phyloP scores from a whole-genome alignment of 1,140 invertebrate species.

The Zaprionus nigranus region DNA sequence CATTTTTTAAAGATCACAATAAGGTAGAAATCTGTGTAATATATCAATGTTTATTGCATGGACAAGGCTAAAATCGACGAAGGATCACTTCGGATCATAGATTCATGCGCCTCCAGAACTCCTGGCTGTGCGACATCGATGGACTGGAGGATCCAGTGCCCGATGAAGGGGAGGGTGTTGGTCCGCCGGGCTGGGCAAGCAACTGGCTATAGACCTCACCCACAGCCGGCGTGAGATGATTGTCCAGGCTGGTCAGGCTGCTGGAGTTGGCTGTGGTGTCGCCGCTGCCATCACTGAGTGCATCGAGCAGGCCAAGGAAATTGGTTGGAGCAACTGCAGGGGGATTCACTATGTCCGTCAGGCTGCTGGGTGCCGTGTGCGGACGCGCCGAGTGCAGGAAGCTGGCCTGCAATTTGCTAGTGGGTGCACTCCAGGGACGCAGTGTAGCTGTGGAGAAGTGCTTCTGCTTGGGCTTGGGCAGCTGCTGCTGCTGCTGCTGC shows the following conservation, averaged over 20 bases:
- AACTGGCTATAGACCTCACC: constrained; percentile 23
- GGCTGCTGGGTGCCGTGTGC: constrained; percentile 57
- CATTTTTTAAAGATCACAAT: too few relatives aligned
- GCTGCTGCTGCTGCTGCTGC: neutral
- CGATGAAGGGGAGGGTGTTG: neutral
- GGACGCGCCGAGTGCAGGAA: constrained; percentile 18
- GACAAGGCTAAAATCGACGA: neutral
- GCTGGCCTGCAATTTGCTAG: neutral
- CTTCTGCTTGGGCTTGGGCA: neutral
- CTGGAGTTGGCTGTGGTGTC: constrained; percentile 22
- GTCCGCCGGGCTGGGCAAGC: neutral
- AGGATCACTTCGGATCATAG: constrained; percentile 26
- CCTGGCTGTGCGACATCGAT: constrained; percentile 41
- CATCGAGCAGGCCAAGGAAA: constrained; percentile 10
- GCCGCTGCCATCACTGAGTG: constrained; percentile 22
- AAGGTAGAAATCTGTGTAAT: neutral
- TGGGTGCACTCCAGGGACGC: constrained; percentile 61
- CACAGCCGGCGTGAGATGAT: neutral
- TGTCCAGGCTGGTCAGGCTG: constrained; percentile 10
- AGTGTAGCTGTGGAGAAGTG: neutral
- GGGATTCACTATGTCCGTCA: neutral
- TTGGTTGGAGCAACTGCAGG: neutral
- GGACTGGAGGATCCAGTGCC: constrained; percentile 17
- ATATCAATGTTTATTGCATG: constrained; percentile 2
- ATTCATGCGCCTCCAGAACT: constrained; percentile 64